A percentile compares a stretch with the other conserved stretches of the same genome.
Conservation (phyloP, 2,797 vertebrate genomes). For the Malacoctenus gilli region DNA sequence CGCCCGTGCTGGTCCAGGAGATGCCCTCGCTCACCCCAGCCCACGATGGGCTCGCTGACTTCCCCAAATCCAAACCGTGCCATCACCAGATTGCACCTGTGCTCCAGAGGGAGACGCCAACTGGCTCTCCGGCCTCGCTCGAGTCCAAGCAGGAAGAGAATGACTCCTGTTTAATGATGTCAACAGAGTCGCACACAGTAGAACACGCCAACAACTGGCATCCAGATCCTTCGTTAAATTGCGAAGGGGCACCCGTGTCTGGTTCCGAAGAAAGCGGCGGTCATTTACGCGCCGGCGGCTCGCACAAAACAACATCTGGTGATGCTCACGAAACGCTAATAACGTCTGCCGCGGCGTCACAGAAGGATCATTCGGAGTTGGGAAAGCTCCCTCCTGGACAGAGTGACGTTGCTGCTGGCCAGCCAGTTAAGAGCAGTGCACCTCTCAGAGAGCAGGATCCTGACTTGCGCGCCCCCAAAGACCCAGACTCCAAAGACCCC, state of each 20-base stretch:
- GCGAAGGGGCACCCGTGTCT: constrained; percentile 35
- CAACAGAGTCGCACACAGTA: constrained; percentile 30
- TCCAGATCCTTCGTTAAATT: constrained; percentile 46
- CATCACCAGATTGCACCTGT: constrained; percentile 70
- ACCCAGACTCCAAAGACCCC: constrained; percentile 35
- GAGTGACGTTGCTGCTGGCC: constrained; percentile 33
- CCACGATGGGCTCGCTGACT: constrained; percentile 49
- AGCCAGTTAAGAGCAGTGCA: constrained; percentile 29
- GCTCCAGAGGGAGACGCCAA: constrained; percentile 72
- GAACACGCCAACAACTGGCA: constrained; percentile 53
- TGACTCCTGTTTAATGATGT: constrained; percentile 20
- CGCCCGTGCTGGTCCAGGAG: constrained; percentile 78
- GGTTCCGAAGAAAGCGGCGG: constrained; percentile 37
- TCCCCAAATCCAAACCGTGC: constrained; percentile 26
- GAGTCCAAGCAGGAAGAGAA: constrained; percentile 35
- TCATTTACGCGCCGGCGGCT: constrained; percentile 42
- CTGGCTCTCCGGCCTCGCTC: constrained; percentile 34
- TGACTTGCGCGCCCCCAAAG: constrained; percentile 27
- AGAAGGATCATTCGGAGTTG: constrained; percentile 37
- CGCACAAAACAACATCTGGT: constrained; percentile 60
- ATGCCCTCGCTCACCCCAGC: constrained; percentile 84
- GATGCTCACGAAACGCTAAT: constrained; percentile 46
- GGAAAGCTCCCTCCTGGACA: too few relatives aligned
- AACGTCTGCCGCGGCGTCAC: constrained; percentile 40
- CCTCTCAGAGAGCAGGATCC: constrained; percentile 49